phyloP scores from a whole-genome alignment of 2,113 vertebrate genomes.

The Prionailurus viverrinus region DNA sequence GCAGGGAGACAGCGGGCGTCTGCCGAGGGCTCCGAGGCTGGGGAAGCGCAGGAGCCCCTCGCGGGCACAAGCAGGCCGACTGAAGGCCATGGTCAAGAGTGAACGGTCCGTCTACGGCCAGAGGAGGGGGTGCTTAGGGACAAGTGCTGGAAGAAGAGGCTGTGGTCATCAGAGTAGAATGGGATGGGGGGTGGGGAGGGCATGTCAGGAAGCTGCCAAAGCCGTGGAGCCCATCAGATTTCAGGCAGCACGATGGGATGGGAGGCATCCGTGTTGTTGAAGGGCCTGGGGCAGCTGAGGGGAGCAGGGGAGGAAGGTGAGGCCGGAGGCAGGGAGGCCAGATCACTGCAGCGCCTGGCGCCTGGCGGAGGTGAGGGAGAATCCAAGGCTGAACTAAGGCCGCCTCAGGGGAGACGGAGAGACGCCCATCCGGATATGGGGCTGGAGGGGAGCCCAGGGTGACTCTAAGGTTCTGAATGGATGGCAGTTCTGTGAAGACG shows the following conservation, averaged over 20 bases:
- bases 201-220: background rate
- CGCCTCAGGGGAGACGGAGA: background rate
- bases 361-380: background rate
- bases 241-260: background rate
- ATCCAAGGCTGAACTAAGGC: background rate
- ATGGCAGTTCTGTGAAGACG: background rate
- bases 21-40: background rate
- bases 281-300: background rate
- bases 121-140: background rate
- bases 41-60: too few species aligned
- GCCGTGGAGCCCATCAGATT: background rate
- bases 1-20: background rate
- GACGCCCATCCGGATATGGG: background rate
- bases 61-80: background rate
- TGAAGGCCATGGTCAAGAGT: background rate
- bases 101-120: background rate
- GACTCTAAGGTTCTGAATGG: background rate
- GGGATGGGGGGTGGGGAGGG: background rate
- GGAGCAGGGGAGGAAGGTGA: background rate
- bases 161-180: background rate
- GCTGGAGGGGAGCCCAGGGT: background rate
- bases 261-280: background rate
- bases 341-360: background rate
- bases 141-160: background rate
- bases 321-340: too few species aligned